Evolutionary conservation across 1,140 invertebrate species (phyloP).

Genomic region (Drosophila yakuba): DNA sequence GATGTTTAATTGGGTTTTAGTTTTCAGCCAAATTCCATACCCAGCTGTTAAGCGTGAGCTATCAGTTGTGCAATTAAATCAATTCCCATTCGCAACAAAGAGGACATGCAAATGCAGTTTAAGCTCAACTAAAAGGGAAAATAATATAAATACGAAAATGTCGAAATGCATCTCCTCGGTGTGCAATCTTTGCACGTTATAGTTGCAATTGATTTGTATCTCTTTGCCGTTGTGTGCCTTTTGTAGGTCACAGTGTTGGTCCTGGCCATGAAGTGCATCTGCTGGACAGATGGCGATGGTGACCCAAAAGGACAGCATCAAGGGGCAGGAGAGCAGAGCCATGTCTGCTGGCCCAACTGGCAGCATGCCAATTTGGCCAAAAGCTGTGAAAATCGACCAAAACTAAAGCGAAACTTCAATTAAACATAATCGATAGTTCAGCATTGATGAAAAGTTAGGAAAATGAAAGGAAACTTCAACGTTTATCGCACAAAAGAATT

Average conservation of each 20-base stretch:
- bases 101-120: constrained; percentile 25
- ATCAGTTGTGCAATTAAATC: constrained; percentile 35
- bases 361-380: constrained; percentile 74
- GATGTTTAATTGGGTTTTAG: constrained; percentile 38
- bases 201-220: constrained; percentile 32
- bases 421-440: constrained; percentile 50
- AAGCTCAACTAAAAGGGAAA: constrained; percentile 25
- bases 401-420: constrained; percentile 41
- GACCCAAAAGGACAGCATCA: neutral
- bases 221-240: constrained; percentile 23
- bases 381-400: constrained; percentile 21
- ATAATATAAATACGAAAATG: constrained; percentile 22
- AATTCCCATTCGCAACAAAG: constrained; percentile 4
- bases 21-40: constrained; percentile 7
- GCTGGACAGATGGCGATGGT: constrained; percentile 10
- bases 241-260: constrained; percentile 23
- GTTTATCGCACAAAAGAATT: constrained; percentile 36
- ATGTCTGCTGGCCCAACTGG: constrained; percentile 64
- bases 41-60: constrained; percentile 6
- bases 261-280: constrained; percentile 14
- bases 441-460: constrained; percentile 44
- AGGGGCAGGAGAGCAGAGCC: neutral
- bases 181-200: constrained; percentile 46
- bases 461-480: constrained; percentile 41
- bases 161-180: constrained; percentile 23